phyloP scores from a whole-genome alignment of 2,888 invertebrate genomes.

The Hyposoter dolosus region DNA sequence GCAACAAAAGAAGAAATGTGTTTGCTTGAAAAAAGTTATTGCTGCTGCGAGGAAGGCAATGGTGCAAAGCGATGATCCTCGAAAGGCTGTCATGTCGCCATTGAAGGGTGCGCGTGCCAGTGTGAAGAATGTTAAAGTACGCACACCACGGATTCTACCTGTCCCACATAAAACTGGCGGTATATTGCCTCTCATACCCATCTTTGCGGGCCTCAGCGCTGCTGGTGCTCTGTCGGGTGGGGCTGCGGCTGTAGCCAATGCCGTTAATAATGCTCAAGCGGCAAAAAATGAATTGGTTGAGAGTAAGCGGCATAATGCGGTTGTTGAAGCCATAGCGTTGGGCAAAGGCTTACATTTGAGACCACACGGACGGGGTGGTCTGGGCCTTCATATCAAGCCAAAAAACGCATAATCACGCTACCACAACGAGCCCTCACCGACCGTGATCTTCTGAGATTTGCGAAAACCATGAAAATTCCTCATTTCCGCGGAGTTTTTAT shows the following conservation, averaged over 20 bases:
- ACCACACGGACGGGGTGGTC: not conserved
- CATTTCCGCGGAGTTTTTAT: too few relatives aligned
- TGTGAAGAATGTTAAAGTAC: not conserved
- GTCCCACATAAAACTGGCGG: too few relatives aligned
- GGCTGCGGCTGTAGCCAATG: constrained; percentile 11
- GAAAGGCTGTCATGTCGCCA: not conserved
- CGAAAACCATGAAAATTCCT: too few relatives aligned
- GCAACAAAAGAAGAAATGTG: not conserved
- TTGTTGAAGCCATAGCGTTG: not conserved
- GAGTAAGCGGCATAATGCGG: constrained; percentile 14
- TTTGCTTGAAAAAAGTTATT: not conserved
- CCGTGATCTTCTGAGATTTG: too few relatives aligned
- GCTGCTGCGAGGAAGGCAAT: not conserved
- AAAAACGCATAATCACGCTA: constrained; percentile 65
- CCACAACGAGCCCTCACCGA: too few relatives aligned
- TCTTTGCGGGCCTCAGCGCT: too few relatives aligned
- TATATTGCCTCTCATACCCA: too few relatives aligned
- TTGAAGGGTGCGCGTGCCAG: not conserved
- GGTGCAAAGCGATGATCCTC: not conserved
- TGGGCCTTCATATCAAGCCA: not conserved
- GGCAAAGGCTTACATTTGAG: too few relatives aligned
- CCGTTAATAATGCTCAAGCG: not conserved
- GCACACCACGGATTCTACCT: not conserved
- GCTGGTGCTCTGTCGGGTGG: not conserved
- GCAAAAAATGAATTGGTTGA: not conserved